Evolutionary conservation across 2,797 vertebrate genomes (phyloP).

Genomic region (Chaetodon trifasciatus): DNA sequence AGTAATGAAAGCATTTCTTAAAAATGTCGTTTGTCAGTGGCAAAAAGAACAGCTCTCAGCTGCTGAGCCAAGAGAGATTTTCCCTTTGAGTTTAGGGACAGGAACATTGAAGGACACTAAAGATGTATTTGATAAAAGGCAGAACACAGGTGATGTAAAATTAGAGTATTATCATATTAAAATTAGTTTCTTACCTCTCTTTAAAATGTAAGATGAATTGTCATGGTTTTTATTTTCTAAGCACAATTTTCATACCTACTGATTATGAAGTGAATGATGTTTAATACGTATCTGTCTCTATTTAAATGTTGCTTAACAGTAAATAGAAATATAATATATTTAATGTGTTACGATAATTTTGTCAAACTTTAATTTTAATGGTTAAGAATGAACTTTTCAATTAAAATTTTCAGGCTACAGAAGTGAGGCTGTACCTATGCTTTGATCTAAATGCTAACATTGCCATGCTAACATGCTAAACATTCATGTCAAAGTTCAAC

Average conservation of each 20-base stretch:
- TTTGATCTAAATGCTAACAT: not conserved
- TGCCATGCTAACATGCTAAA: not conserved
- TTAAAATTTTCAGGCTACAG: not conserved
- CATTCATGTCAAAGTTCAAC: not conserved
- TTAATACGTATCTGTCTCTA: too few species aligned
- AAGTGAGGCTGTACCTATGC: not conserved
- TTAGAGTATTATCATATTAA: not conserved
- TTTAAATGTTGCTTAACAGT: not conserved
- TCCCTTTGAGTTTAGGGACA: not conserved
- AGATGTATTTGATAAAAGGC: not conserved
- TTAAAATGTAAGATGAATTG: not conserved
- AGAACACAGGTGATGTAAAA: not conserved
- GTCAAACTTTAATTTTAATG: too few species aligned
- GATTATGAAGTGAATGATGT: not conserved
- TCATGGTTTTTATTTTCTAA: not conserved
- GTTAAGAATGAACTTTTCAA: not conserved
- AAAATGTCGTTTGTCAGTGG: slow-evolving; percentile 27
- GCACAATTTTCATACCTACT: not conserved
- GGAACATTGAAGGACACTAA: not conserved
- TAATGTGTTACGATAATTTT: too few species aligned
- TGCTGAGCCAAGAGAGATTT: not conserved
- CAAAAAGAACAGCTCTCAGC: not conserved
- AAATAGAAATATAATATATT: not conserved
- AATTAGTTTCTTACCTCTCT: not conserved
- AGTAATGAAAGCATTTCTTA: slow-evolving; percentile 25